These are phyloP conservation scores for Corbicula japonica DNA, from an alignment of 2,888 invertebrate genomes.

Conservation along the genomic window DNA sequence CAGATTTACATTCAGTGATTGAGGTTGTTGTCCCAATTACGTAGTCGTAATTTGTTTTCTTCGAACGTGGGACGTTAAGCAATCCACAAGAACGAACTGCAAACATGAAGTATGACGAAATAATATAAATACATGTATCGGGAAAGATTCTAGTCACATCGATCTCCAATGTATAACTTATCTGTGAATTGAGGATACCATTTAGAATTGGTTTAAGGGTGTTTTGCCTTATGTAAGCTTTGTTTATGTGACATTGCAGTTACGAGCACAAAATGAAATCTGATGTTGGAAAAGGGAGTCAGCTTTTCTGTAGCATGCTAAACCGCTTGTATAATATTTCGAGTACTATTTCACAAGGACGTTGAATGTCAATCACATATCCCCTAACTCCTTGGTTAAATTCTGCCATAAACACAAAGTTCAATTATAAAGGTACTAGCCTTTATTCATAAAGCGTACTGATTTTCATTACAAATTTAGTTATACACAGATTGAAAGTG, in stretches of 20 bases:
- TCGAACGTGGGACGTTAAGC: slow-evolving; percentile 71
- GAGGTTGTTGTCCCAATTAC: slow-evolving; percentile 65
- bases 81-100: slow-evolving; percentile 78
- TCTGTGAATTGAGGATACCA: background rate
- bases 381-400: too few species aligned
- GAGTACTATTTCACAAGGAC: too few species aligned
- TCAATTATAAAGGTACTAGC: too few species aligned
- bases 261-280: background rate
- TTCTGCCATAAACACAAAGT: too few species aligned
- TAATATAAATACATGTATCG: background rate
- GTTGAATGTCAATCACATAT: too few species aligned
- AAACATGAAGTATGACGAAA: slow-evolving; percentile 2
- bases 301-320: too few species aligned
- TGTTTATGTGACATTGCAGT: background rate
- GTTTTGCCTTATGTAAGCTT: background rate
- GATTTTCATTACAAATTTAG: too few species aligned
- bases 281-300: too few species aligned
- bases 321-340: too few species aligned
- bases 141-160: background rate
- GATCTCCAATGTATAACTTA: background rate
- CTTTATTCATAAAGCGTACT: too few species aligned
- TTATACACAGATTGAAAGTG: too few species aligned
- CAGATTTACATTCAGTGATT: slow-evolving; percentile 71
- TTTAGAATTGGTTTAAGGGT: background rate
- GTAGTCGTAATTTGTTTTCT: slow-evolving; percentile 69